Evolutionary conservation across 2,113 vertebrate species (phyloP).

Genomic region (Leucopsar rothschildi): DNA sequence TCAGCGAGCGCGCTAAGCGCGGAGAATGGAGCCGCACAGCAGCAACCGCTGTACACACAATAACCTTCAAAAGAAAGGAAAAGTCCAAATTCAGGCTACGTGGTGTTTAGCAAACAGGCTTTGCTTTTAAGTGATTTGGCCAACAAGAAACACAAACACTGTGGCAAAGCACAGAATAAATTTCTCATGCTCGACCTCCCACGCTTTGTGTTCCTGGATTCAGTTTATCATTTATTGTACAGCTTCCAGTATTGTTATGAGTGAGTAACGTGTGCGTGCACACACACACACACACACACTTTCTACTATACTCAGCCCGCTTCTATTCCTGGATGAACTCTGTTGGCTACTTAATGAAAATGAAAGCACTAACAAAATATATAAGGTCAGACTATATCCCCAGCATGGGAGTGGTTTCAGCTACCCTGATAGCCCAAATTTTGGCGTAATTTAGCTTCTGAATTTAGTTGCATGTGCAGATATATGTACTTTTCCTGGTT

Average conservation of each 20-base stretch:
- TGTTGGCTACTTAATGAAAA: neutral
- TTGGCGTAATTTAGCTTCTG: neutral
- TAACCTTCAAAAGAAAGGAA: fast-evolving
- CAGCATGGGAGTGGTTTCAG: neutral
- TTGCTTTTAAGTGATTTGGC: neutral
- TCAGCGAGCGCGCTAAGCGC: fast-evolving
- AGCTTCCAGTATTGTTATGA: neutral
- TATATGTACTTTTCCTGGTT: neutral
- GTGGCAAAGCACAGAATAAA: neutral
- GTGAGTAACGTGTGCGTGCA: fast-evolving
- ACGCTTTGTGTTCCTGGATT: neutral
- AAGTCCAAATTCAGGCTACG: fast-evolving
- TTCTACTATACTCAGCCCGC: fast-evolving
- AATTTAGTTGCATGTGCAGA: neutral
- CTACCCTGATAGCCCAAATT: neutral
- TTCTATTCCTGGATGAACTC: neutral
- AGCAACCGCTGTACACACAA: fast-evolving
- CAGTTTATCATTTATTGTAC: fast-evolving
- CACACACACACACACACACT: neutral
- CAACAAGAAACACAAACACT: neutral
- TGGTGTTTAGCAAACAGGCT: neutral
- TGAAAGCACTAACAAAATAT: neutral
- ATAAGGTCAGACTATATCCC: fast-evolving
- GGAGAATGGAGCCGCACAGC: fast-evolving
- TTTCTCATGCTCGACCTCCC: neutral